A percentile compares a stretch with the other conserved stretches of the same genome.
Conservation (phyloP, 2,113 vertebrate species). For the Tamias sibiricus region DNA sequence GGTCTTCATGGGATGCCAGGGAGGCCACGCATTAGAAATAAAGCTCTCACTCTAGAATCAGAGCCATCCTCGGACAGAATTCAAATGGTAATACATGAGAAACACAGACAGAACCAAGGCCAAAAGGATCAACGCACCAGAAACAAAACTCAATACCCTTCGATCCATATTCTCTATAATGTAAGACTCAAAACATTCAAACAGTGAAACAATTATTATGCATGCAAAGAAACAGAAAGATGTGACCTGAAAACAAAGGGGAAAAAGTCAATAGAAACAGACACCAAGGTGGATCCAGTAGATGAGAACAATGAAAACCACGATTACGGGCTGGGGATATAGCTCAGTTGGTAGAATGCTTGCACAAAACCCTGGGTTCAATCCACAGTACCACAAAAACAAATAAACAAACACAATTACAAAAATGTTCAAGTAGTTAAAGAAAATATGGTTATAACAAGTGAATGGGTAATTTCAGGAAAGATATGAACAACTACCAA, state of each 20-base stretch:
- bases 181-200: not conserved
- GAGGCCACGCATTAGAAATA: not conserved
- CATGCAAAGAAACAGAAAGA: not conserved
- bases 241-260: not conserved
- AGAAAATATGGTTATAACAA: not conserved
- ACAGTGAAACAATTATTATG: not conserved
- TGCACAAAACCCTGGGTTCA: too few species aligned
- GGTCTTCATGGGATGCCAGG: not conserved
- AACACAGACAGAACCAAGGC: not conserved
- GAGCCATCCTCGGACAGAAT: not conserved
- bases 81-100: not conserved
- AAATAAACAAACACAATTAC: too few species aligned
- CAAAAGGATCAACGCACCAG: not conserved
- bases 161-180: not conserved
- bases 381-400: too few species aligned
- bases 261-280: not conserved
- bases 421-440: not conserved
- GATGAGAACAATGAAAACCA: not conserved
- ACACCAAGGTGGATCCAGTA: not conserved
- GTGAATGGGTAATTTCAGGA: not conserved
- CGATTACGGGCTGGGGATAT: too few species aligned
- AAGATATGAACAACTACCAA: not conserved
- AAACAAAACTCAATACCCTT: not conserved
- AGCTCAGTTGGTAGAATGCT: too few species aligned
- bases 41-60: not conserved